Conservation (phyloP, 1,140 invertebrate genomes). For the Diorhabda sublineata region DNA sequence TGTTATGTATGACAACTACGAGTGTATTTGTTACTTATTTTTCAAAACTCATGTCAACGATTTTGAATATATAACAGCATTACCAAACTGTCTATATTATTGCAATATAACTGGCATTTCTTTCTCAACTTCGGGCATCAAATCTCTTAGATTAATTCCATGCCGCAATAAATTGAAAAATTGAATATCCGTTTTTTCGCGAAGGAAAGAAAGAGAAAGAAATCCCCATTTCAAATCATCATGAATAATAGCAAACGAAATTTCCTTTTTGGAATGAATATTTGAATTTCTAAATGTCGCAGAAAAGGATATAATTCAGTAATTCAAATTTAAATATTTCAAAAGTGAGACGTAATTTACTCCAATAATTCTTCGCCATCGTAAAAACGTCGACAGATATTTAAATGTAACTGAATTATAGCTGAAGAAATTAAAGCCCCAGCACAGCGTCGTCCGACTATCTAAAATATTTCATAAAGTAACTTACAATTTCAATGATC, state of each 20-base stretch:
- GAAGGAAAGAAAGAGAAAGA: not conserved
- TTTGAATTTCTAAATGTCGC: slow-evolving; percentile 30
- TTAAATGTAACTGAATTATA: slow-evolving; percentile 44
- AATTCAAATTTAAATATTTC: slow-evolving; percentile 45
- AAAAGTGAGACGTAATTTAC: slow-evolving; percentile 42
- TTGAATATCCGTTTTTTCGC: not conserved
- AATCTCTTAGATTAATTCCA: not conserved
- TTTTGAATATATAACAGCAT: no score
- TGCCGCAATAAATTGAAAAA: slow-evolving; percentile 2
- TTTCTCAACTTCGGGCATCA: not conserved
- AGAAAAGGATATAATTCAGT: slow-evolving; percentile 35
- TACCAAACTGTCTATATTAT: no score
- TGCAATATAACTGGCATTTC: no score
- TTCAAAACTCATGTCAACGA: no score
- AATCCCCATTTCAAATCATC: not conserved
- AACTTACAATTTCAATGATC: no score
- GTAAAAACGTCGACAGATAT: slow-evolving; percentile 45
- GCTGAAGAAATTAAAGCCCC: slow-evolving; percentile 44
- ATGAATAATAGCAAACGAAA: slow-evolving; percentile 6
- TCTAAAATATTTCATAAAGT: no score
- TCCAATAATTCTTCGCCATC: slow-evolving; percentile 41
- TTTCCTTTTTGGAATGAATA: slow-evolving; percentile 17
- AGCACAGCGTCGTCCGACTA: slow-evolving; percentile 6
- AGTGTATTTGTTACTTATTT: no score
- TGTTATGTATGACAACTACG: no score